Evolutionary conservation across 2,113 vertebrate genomes (phyloP).

Genomic region (Meles meles): DNA sequence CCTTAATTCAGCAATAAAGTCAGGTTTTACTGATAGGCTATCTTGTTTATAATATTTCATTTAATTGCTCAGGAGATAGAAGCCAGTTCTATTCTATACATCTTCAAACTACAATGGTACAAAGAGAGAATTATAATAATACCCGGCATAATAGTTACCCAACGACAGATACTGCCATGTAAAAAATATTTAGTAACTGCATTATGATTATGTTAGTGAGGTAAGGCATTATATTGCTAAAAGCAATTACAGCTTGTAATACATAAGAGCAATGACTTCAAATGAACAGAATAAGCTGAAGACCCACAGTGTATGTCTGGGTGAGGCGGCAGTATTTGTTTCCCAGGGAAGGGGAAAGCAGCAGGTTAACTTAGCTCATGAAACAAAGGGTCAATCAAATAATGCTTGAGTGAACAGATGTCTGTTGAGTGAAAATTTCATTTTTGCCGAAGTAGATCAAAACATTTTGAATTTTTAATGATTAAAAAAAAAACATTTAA

Average conservation of each 20-base stretch:
- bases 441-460: too few species aligned
- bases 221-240: conserved; percentile 53
- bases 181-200: conserved; percentile 74
- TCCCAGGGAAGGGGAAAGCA: not conserved
- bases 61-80: conserved; percentile 50
- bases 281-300: not conserved
- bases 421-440: too few species aligned
- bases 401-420: too few species aligned
- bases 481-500: not conserved
- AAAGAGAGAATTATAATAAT: conserved; percentile 47
- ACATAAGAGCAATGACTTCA: conserved; percentile 40
- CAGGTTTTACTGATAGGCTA: conserved; percentile 22
- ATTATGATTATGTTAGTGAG: conserved; percentile 57
- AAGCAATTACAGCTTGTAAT: conserved; percentile 69
- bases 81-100: conserved; percentile 29
- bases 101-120: conserved; percentile 44
- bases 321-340: not conserved
- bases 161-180: conserved; percentile 46
- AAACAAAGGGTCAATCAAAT: not conserved
- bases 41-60: conserved; percentile 46
- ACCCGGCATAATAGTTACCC: conserved; percentile 49
- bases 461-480: not conserved
- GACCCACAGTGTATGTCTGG: not conserved
- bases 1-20: not conserved
- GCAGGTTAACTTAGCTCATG: not conserved